Evolutionary conservation across 2,797 vertebrate species (phyloP).

Genomic region (Poeciliopsis gracilis): DNA sequence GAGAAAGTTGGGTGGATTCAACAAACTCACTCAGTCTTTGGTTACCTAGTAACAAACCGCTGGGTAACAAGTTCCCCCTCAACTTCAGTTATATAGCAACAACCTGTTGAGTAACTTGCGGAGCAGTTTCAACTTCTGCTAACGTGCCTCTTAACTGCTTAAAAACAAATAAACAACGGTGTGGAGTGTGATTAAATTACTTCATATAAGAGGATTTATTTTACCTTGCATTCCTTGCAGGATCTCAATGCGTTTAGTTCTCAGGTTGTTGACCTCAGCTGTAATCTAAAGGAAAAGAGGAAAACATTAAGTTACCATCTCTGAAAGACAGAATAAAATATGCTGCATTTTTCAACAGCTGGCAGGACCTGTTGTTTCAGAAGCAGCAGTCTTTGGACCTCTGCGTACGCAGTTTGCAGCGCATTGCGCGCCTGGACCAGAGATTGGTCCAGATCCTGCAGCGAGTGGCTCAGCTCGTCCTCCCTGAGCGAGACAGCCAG

Average conservation of each 20-base stretch:
- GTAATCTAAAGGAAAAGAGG: constrained; percentile 78
- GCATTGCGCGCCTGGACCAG: constrained; percentile 85
- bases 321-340: neutral
- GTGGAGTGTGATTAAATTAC: neutral
- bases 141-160: too few relatives aligned
- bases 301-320: neutral
- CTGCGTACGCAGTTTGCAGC: constrained; percentile 86
- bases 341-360: neutral
- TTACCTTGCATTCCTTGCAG: constrained; percentile 91
- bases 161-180: too few relatives aligned
- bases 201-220: neutral
- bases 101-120: too few relatives aligned
- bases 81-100: too few relatives aligned
- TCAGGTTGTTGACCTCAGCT: constrained; percentile 88
- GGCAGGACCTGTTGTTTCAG: constrained; percentile 88
- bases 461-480: constrained; percentile 86
- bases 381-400: constrained; percentile 88
- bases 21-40: too few relatives aligned
- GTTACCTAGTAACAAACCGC: too few relatives aligned
- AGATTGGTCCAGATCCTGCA: constrained; percentile 85
- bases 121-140: too few relatives aligned
- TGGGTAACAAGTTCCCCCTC: too few relatives aligned
- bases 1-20: too few relatives aligned
- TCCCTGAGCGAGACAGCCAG: constrained; percentile 89
- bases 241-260: constrained; percentile 89